Conservation (phyloP, 2,888 invertebrate species). For the Melanotus villosus region DNA sequence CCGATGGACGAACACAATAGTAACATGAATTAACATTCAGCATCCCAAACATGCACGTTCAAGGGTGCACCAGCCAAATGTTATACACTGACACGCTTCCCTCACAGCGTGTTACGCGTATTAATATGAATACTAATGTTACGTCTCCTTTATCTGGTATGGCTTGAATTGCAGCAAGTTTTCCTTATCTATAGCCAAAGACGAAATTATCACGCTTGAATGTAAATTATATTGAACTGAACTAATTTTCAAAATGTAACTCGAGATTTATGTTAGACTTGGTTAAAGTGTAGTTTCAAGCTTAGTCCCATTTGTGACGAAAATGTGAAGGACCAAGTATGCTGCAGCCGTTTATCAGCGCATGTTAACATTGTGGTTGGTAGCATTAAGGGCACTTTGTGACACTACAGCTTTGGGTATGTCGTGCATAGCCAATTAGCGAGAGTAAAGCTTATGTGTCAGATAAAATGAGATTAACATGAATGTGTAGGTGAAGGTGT, state of each 20-base stretch:
- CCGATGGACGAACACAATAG: slow-evolving; percentile 15
- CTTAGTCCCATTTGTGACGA: slow-evolving; percentile 4
- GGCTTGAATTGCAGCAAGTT: neutral
- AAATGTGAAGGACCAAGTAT: neutral
- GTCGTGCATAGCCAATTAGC: slow-evolving; percentile 27
- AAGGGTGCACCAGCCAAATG: slow-evolving; percentile 32
- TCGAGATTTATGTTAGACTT: neutral
- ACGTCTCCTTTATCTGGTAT: slow-evolving; percentile 24
- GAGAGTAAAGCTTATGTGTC: slow-evolving; percentile 6
- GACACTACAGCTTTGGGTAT: slow-evolving; percentile 17
- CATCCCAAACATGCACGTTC: slow-evolving; percentile 31
- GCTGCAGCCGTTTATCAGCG: slow-evolving; percentile 20
- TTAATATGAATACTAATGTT: slow-evolving; percentile 34
- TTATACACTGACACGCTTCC: slow-evolving; percentile 32
- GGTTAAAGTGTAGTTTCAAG: neutral
- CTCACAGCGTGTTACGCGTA: slow-evolving; percentile 34
- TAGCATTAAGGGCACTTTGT: slow-evolving; percentile 25
- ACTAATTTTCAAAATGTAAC: neutral
- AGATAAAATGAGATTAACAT: slow-evolving; percentile 5
- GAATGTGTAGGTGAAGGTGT: neutral
- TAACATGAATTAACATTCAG: slow-evolving; percentile 34
- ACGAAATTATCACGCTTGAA: neutral
- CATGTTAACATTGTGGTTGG: slow-evolving; percentile 27
- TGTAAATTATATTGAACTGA: neutral
- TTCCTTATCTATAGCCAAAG: neutral